These are phyloP conservation scores for Drosophila guanche DNA, from an alignment of 1,140 invertebrate species.

Conservation along the genomic window DNA sequence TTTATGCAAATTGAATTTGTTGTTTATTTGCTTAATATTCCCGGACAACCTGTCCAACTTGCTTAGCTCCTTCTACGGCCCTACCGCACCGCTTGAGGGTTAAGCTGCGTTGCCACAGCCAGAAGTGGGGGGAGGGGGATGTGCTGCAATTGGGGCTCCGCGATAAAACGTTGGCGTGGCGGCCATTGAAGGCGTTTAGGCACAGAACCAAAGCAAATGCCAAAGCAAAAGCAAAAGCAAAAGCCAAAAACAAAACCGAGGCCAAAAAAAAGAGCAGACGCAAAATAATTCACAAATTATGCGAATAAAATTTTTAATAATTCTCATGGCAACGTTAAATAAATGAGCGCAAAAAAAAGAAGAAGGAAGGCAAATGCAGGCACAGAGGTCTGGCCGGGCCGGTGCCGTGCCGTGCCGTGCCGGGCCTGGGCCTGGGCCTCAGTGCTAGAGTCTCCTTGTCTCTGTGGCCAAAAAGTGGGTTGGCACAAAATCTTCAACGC, in stretches of 20 bases:
- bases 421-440: constrained; percentile 26
- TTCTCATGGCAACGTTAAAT: constrained; percentile 79
- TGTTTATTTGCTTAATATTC: too few species aligned
- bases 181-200: constrained; percentile 22
- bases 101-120: not conserved
- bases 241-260: constrained; percentile 4
- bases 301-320: constrained; percentile 83
- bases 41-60: too few species aligned
- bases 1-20: too few species aligned
- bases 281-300: constrained; percentile 80
- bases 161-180: constrained; percentile 33
- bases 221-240: constrained; percentile 29
- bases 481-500: constrained; percentile 78
- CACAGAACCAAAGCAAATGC: constrained; percentile 26
- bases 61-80: too few species aligned
- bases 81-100: not conserved
- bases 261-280: constrained; percentile 20
- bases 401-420: too few species aligned
- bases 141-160: constrained; percentile 1
- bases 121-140: not conserved
- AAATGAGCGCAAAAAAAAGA: constrained; percentile 61
- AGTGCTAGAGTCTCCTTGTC: not conserved
- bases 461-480: constrained; percentile 63
- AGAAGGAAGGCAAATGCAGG: constrained; percentile 29
- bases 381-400: not conserved